A percentile compares a stretch with the other conserved stretches of the same genome.
Conservation (phyloP, 2,888 invertebrate species). For the Poecilobothrus nobilitatus region DNA sequence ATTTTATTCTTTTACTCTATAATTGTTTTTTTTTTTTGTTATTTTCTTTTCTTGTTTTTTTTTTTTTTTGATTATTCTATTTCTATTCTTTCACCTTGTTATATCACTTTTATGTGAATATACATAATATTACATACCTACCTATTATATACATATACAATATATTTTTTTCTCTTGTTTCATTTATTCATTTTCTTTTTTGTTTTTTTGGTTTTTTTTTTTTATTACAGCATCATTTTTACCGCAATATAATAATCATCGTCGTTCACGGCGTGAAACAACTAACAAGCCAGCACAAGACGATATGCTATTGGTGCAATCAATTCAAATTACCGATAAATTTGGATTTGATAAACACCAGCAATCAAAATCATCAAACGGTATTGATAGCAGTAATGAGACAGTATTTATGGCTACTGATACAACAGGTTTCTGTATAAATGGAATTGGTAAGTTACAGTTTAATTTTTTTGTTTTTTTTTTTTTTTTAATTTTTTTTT, state of each 20-base stretch:
- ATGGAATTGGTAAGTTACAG: constrained; percentile 26
- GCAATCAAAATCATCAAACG: constrained; percentile 23
- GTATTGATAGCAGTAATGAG: constrained; percentile 51
- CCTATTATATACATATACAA: neutral
- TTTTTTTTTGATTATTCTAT: constrained; percentile 15
- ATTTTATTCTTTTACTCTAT: neutral
- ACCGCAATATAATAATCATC: constrained; percentile 19
- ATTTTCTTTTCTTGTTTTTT: constrained; percentile 17
- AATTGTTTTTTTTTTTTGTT: constrained; percentile 12
- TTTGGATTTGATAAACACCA: constrained; percentile 70
- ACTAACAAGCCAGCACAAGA: constrained; percentile 50
- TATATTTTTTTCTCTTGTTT: constrained; percentile 12
- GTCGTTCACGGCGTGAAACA: constrained; percentile 34
- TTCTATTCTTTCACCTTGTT: constrained; percentile 19
- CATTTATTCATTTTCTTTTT: neutral
- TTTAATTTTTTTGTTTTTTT: neutral
- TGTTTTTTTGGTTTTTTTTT: neutral
- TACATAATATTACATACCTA: too few species aligned
- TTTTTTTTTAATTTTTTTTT: constrained; percentile 21
- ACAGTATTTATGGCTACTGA: constrained; percentile 61
- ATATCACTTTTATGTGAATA: constrained; percentile 19
- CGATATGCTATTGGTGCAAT: constrained; percentile 78
- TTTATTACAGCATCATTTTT: constrained; percentile 20
- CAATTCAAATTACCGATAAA: constrained; percentile 87
- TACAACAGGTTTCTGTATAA: constrained; percentile 33